Conservation (phyloP, 92 coral and sea anemone species). For the Epizoanthus illoricatus region DNA sequence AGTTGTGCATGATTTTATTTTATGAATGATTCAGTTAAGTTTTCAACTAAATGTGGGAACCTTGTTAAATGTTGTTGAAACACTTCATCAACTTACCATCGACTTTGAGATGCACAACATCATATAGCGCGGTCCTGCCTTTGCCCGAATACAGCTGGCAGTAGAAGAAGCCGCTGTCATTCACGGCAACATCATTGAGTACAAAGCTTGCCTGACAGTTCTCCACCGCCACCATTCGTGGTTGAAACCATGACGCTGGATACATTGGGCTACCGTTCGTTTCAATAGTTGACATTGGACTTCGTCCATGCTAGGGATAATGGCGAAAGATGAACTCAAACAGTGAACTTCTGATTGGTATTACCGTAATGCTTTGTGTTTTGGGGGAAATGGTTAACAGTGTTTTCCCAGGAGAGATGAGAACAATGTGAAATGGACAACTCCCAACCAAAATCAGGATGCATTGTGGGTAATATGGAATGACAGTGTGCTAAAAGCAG, state of each 20-base stretch:
- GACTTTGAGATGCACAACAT: constrained; percentile 24
- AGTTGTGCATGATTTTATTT: no score
- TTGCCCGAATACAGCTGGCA: constrained; percentile 22
- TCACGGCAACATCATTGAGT: constrained; percentile 2
- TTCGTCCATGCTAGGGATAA: constrained; percentile 9
- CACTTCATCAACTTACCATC: constrained; percentile 21
- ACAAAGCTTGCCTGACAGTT: constrained; percentile 29
- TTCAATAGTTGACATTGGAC: background rate
- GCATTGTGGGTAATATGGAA: no score
- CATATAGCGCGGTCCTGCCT: background rate
- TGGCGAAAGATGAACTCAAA: no score
- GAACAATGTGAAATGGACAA: no score
- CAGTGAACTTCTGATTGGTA: background rate
- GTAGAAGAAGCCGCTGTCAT: constrained; percentile 27
- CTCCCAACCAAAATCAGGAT: no score
- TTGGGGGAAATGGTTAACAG: no score
- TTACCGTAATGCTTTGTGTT: no score
- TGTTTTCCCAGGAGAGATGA: no score
- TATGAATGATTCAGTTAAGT: no score
- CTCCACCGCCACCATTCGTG: constrained; percentile 6
- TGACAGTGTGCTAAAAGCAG: no score
- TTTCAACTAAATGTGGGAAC: no score
- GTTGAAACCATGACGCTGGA: constrained; percentile 31
- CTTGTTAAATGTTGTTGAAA: no score
- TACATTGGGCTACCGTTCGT: constrained; percentile 6